These are phyloP conservation scores for Amphiprion clarkii DNA, from an alignment of 2,797 vertebrate genomes.

Conservation along the genomic window DNA sequence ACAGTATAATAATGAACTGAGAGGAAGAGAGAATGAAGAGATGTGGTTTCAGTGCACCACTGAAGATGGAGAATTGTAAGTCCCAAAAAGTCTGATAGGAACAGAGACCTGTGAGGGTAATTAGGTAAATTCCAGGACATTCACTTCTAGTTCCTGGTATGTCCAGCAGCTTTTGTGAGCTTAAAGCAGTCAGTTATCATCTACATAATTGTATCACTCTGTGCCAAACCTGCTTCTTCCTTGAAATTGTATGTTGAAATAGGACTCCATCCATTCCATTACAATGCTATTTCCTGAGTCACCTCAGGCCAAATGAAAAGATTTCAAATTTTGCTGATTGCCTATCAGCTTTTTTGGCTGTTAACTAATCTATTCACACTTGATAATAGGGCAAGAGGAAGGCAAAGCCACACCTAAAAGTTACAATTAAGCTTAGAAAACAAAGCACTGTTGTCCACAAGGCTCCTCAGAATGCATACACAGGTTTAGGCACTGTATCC, in stretches of 20 bases:
- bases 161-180: not conserved
- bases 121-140: constrained; percentile 11
- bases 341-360: no score
- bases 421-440: not conserved
- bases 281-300: not conserved
- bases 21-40: not conserved
- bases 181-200: constrained; percentile 1
- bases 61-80: no score
- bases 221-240: not conserved
- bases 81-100: not conserved
- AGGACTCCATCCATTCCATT: not conserved
- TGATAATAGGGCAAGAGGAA: not conserved
- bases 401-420: not conserved
- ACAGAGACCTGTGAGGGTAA: not conserved
- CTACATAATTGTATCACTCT: not conserved
- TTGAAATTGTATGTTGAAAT: not conserved
- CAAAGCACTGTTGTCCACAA: not conserved
- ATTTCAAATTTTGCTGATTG: not conserved
- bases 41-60: not conserved
- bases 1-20: not conserved
- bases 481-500: not conserved
- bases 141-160: constrained; percentile 12
- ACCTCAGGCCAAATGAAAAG: not conserved
- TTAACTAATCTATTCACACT: not conserved
- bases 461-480: not conserved